These are phyloP conservation scores for Lypha dubia DNA, from an alignment of 2,888 invertebrate species.

Conservation along the genomic window DNA sequence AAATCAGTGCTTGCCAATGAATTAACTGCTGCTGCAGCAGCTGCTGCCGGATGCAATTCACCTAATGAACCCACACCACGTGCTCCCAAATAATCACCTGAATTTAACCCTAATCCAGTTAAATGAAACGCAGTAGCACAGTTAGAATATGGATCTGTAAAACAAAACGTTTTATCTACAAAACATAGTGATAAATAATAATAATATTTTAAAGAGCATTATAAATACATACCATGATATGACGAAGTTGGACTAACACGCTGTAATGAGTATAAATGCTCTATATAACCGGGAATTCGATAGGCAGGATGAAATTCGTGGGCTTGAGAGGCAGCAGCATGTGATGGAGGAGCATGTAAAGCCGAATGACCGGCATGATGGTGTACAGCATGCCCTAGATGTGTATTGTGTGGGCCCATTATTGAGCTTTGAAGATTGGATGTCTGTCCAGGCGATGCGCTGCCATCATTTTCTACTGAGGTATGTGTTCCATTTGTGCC, in stretches of 20 bases:
- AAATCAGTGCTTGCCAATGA: conserved; percentile 94
- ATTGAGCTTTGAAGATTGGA: conserved; percentile 35
- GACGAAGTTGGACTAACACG: conserved; percentile 88
- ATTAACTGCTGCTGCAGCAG: conserved; percentile 82
- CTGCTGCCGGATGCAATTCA: conserved; percentile 85
- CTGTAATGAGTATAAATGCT: conserved; percentile 90
- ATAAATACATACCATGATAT: conserved; percentile 86
- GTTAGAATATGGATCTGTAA: conserved; percentile 78
- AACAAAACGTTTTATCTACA: conserved; percentile 13
- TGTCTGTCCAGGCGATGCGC: conserved; percentile 65
- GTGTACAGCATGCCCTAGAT: conserved; percentile 57
- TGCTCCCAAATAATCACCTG: conserved; percentile 86
- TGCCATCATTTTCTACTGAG: conserved; percentile 66
- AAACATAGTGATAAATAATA: neutral
- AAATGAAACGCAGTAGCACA: conserved; percentile 80
- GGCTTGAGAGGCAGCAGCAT: conserved; percentile 69
- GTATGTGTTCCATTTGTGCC: conserved; percentile 34
- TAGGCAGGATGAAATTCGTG: conserved; percentile 87
- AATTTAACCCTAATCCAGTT: conserved; percentile 85
- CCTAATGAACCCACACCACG: conserved; percentile 82
- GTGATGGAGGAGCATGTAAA: conserved; percentile 71
- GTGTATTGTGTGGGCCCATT: conserved; percentile 50
- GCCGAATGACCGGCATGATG: conserved; percentile 48
- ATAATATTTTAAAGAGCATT: neutral
- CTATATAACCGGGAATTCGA: conserved; percentile 90